phyloP scores from a whole-genome alignment of 2,888 invertebrate genomes.

The Therioaphis trifolii region DNA sequence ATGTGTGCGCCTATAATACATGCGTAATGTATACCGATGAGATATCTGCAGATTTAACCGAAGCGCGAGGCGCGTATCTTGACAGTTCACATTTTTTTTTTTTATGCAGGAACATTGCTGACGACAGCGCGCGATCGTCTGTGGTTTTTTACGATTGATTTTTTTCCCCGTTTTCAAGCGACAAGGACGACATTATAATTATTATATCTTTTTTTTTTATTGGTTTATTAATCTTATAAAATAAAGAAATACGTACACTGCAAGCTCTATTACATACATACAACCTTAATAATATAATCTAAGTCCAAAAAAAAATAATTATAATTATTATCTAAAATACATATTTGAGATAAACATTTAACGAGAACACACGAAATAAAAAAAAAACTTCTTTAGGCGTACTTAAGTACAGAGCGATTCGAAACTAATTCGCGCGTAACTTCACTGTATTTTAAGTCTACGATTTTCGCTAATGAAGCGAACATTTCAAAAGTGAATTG shows the following conservation, averaged over 20 bases:
- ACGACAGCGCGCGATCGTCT: constrained; percentile 6
- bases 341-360: not conserved
- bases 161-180: not conserved
- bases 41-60: no score
- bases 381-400: no score
- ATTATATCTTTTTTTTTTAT: not conserved
- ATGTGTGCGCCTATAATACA: no score
- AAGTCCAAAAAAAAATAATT: constrained; percentile 4
- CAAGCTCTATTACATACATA: no score
- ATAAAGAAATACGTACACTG: not conserved
- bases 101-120: not conserved
- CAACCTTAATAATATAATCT: no score
- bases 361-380: no score
- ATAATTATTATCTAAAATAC: constrained; percentile 5
- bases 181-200: constrained; percentile 23
- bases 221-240: not conserved
- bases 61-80: constrained; percentile 5
- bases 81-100: not conserved
- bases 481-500: not conserved
- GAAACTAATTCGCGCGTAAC: no score
- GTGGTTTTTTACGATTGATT: not conserved
- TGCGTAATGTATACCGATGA: no score
- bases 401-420: no score
- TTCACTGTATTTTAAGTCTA: no score
- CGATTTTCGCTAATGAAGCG: not conserved